A percentile compares a stretch with the other conserved stretches of the same genome.
phyloP scores from a whole-genome alignment of 2,113 vertebrate genomes.

The Strigops habroptila region DNA sequence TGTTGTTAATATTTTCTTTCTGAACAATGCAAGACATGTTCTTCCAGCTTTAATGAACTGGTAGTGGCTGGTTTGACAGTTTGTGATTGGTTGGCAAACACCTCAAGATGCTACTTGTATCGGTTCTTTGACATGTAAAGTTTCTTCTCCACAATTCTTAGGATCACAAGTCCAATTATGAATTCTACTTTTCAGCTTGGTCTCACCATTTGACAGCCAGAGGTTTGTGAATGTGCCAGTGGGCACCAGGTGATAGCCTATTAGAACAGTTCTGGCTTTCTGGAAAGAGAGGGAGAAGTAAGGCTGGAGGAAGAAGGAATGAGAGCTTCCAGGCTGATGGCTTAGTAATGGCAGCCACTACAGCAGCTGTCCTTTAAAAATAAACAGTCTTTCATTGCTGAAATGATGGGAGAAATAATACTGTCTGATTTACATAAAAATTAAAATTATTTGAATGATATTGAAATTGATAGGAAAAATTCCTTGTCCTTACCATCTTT shows the following conservation, averaged over 20 bases:
- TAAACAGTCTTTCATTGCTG: background rate
- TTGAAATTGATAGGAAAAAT: background rate
- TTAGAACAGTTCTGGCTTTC: background rate
- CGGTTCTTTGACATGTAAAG: background rate
- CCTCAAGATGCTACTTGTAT: background rate
- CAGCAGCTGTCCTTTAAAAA: background rate
- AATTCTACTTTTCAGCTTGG: background rate
- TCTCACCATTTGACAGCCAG: background rate
- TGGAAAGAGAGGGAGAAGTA: background rate
- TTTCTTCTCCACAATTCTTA: background rate
- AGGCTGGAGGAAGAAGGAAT: background rate
- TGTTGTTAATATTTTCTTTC: background rate
- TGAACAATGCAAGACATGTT: background rate
- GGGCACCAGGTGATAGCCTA: too few relatives aligned
- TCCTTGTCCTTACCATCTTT: background rate
- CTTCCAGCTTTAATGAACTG: background rate
- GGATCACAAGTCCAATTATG: background rate
- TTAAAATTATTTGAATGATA: background rate
- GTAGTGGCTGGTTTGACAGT: background rate
- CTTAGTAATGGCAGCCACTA: background rate
- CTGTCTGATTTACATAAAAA: background rate
- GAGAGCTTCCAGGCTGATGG: background rate
- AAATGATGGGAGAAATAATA: background rate
- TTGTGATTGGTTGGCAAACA: background rate
- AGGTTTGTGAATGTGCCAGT: background rate